Percentiles rank a stretch among this genome's conserved stretches.
These are phyloP conservation scores for Meriones psammophilus DNA, from an alignment of 2,797 vertebrate species.

Conservation along the genomic window DNA sequence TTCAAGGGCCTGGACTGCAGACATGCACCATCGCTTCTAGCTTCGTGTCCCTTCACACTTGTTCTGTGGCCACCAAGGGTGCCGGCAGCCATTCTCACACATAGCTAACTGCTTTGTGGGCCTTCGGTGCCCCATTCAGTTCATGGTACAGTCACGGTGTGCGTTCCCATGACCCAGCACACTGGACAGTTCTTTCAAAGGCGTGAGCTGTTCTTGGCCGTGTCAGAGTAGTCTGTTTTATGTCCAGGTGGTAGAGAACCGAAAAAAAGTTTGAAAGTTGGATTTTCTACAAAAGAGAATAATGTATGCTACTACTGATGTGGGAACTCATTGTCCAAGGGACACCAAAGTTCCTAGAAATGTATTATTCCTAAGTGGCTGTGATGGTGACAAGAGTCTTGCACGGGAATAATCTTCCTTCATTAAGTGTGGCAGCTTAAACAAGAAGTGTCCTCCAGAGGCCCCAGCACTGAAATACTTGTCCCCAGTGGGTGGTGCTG, in stretches of 20 bases:
- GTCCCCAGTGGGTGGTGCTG: background rate
- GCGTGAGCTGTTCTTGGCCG: background rate
- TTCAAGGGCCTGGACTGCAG: background rate
- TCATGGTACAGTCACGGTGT: background rate
- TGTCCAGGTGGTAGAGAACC: too few species aligned
- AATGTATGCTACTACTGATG: background rate
- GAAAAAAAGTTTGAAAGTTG: background rate
- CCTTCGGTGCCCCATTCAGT: background rate
- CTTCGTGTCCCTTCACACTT: rapidly evolving
- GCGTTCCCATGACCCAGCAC: background rate
- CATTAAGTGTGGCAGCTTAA: background rate
- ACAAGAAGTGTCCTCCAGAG: background rate
- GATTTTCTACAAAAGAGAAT: background rate
- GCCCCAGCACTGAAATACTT: background rate
- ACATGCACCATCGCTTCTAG: too few species aligned
- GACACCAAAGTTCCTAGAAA: background rate
- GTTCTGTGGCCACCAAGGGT: background rate
- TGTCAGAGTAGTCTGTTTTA: rapidly evolving
- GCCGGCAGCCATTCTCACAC: background rate
- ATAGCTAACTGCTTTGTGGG: background rate
- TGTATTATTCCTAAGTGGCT: background rate
- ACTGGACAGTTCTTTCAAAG: background rate
- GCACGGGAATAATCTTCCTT: background rate
- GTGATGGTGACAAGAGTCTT: background rate
- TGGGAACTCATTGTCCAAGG: background rate